Base-by-base conservation (phyloP, 1,140 invertebrate species). In the Megalopta genalis region DNA sequence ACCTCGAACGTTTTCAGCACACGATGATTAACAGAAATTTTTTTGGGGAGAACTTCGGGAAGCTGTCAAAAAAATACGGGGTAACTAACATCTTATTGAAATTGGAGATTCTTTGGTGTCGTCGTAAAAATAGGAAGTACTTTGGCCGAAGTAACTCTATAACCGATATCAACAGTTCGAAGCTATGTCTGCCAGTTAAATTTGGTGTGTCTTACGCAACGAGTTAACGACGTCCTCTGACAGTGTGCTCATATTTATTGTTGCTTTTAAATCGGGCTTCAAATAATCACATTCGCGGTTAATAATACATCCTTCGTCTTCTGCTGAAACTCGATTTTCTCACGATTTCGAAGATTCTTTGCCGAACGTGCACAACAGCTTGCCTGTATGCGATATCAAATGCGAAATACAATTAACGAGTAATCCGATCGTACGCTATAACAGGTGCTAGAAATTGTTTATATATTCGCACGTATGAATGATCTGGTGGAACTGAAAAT, bases 111-210 rank as follows among this genome's bases (percentile, higher is more conserved):
- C 14, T 27, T 4, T 4, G 23, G n/a, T 4, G 2, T 42, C 39
- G 18, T n/a, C 21, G 32, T 42, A n/a, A 42, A 23, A 65, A 25
- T 9, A 21, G 23, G 10, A 54, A 71, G 16, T 18, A 42, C 23
- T 69, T 46, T 8, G 27, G 68, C 63, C 81, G 72, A 82, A 75
- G 79, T 87, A 81, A 88, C 90, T 91, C 92, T 90, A 91, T 91
- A 91, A 93, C 91, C 89, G 91, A 92, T 92, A 92, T 91, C 88
- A 79, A 83, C 84, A 84, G 91, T 89, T 90, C 89, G 80, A 89
- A 89, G 88, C 88, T 90, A 88, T 89, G 86, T 88, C 87, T 85
- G 84, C 87, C 77, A 88, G 89, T 90, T 92, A 93, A 92, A 91
- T 93, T 92, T 92, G 90, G 91, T 86, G 71, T 84, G 69, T 85